These are phyloP conservation scores for Chiloscyllium plagiosum DNA, from an alignment of 2,113 vertebrate genomes.

Conservation along the genomic window DNA sequence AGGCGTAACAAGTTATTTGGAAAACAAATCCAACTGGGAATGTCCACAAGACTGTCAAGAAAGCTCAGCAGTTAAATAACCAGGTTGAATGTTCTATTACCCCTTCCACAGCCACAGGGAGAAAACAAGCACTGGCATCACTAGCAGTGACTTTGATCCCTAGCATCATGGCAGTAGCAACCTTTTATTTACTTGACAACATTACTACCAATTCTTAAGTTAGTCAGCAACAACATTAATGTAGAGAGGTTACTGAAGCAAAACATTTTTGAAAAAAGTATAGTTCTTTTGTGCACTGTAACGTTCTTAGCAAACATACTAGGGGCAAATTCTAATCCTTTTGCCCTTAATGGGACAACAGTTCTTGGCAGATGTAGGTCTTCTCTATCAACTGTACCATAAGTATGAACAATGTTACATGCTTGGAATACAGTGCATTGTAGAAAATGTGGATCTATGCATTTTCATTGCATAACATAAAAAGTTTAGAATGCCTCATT, in stretches of 20 bases:
- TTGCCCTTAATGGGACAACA: neutral
- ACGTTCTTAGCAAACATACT: neutral
- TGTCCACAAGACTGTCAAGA: neutral
- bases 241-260: neutral
- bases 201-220: neutral
- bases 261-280: neutral
- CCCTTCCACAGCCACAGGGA: neutral
- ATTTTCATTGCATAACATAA: neutral
- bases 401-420: neutral
- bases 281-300: neutral
- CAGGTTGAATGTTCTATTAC: neutral
- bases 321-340: neutral
- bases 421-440: neutral
- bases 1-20: neutral
- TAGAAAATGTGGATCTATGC: neutral
- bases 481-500: neutral
- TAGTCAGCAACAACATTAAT: neutral
- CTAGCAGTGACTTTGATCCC: neutral
- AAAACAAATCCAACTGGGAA: neutral
- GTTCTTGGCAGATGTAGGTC: neutral
- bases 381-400: neutral
- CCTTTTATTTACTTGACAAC: neutral
- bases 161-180: neutral
- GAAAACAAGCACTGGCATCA: neutral
- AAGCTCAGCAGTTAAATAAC: neutral